phyloP scores from a whole-genome alignment of 2,888 invertebrate species.

The Neelides folsomi region DNA sequence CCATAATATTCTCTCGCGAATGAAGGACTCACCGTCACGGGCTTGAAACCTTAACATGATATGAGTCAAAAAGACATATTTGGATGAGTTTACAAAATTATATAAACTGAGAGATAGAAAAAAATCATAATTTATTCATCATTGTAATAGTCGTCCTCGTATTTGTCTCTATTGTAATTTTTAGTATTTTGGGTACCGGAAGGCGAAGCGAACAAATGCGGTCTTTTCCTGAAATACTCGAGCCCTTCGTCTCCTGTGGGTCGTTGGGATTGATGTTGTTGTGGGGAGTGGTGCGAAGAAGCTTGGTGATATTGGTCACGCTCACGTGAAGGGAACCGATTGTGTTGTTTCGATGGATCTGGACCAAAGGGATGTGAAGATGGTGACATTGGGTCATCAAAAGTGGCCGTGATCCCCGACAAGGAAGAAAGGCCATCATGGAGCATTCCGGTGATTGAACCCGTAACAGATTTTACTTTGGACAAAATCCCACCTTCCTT shows the following conservation, averaged over 20 bases:
- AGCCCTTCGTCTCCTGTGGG: constrained; percentile 18
- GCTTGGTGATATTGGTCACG: neutral
- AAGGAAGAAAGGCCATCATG: constrained; percentile 23
- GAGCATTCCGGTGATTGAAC: constrained; percentile 17
- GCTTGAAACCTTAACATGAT: constrained; percentile 19
- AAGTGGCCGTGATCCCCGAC: constrained; percentile 5
- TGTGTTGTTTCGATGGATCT: neutral
- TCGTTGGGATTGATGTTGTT: neutral
- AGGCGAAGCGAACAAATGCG: constrained; percentile 13
- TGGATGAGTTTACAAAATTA: neutral
- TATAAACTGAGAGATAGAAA: neutral
- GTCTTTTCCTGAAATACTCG: constrained; percentile 27
- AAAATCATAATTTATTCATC: neutral
- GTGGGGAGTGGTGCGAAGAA: neutral
- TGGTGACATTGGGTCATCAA: constrained; percentile 12
- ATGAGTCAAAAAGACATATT: neutral
- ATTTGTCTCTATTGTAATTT: no score
- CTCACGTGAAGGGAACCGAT: neutral
- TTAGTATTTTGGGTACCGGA: no score
- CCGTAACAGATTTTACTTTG: constrained; percentile 15
- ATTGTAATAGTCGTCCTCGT: no score
- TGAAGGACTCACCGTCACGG: constrained; percentile 18
- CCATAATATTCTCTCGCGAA: constrained; percentile 24
- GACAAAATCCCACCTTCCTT: constrained; percentile 1
- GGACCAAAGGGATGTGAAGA: neutral